phyloP scores from a whole-genome alignment of 2,888 invertebrate species.

The Psylliodes chrysocephalus region DNA sequence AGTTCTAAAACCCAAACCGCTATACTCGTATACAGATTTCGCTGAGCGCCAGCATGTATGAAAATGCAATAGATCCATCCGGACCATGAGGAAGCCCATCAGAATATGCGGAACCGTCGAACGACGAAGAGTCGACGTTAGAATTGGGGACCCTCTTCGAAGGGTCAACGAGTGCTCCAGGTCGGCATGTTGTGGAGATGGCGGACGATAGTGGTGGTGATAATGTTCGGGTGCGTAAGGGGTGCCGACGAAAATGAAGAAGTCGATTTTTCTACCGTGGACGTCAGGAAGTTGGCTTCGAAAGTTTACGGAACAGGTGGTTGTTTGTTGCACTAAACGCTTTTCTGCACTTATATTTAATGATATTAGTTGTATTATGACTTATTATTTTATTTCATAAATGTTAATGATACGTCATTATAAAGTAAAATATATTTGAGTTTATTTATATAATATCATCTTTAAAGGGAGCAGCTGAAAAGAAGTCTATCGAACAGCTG shows the following conservation, averaged over 20 bases:
- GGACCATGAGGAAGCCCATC: conserved; percentile 20
- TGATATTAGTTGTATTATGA: too few relatives aligned
- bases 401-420: too few relatives aligned
- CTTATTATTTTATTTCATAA: too few relatives aligned
- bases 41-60: neutral
- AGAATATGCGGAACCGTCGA: conserved; percentile 19
- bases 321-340: too few relatives aligned
- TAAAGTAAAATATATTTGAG: too few relatives aligned
- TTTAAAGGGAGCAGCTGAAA: too few relatives aligned
- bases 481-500: too few relatives aligned
- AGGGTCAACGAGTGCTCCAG: conserved; percentile 17
- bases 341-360: too few relatives aligned
- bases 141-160: conserved; percentile 17
- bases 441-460: too few relatives aligned
- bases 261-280: conserved; percentile 49
- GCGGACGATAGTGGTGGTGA: conserved; percentile 26
- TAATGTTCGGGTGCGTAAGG: conserved; percentile 26
- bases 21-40: neutral
- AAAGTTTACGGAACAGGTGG: conserved; percentile 48
- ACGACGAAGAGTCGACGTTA: neutral
- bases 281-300: conserved; percentile 51
- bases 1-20: neutral
- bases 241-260: conserved; percentile 43
- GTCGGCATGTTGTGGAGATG: conserved; percentile 25
- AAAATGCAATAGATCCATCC: conserved; percentile 10